phyloP scores from a whole-genome alignment of 1,140 invertebrate genomes.

The Augochlora pura region DNA sequence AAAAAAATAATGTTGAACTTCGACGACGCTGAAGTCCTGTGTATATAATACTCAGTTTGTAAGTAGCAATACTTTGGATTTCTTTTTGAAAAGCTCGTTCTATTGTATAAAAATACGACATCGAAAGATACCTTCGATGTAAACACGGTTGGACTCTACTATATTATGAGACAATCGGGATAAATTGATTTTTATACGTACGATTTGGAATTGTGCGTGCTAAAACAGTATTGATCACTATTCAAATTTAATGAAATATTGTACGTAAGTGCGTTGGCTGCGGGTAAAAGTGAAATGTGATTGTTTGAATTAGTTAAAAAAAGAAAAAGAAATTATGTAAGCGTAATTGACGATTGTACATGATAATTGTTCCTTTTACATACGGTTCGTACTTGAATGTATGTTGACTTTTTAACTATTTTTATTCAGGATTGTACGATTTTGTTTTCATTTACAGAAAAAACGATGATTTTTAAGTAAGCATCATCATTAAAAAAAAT shows the following conservation, averaged over 20 bases:
- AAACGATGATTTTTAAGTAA: no score
- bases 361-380: not conserved
- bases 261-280: not conserved
- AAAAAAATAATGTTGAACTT: not conserved
- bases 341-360: not conserved
- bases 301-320: constrained; percentile 12
- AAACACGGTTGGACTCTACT: not conserved
- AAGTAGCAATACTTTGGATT: constrained; percentile 37
- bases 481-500: not conserved
- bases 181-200: constrained; percentile 24
- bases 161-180: not conserved
- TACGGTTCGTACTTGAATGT: not conserved
- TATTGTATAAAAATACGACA: not conserved
- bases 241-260: not conserved
- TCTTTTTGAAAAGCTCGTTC: constrained; percentile 3
- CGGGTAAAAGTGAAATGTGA: not conserved
- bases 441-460: constrained; percentile 2
- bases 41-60: constrained; percentile 22
- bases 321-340: not conserved
- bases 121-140: not conserved
- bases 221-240: constrained; percentile 17
- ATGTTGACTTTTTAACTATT: not conserved
- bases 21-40: not conserved
- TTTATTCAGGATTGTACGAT: not conserved
- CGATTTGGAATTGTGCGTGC: not conserved